Conservation (phyloP, 2,113 vertebrate genomes). For the Erythrocercus mccallii region DNA sequence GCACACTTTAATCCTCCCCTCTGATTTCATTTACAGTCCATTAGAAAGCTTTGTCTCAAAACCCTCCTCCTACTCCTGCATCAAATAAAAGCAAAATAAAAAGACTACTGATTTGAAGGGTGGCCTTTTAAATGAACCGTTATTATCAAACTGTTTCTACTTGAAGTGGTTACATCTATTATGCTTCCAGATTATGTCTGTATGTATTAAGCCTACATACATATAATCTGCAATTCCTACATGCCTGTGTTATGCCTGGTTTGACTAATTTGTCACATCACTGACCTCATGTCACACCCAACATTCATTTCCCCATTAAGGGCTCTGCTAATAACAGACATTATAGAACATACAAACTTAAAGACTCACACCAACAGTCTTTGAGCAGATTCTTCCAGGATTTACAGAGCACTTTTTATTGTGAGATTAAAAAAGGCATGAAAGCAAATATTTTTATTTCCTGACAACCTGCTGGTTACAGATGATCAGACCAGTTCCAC, state of each 20-base stretch:
- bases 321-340: neutral
- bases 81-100: neutral
- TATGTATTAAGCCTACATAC: neutral
- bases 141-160: neutral
- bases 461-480: neutral
- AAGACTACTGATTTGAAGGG: neutral
- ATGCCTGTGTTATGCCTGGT: neutral
- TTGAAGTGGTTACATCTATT: neutral
- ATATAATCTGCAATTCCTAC: neutral
- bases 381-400: neutral
- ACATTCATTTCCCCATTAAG: neutral
- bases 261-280: neutral
- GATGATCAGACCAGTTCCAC: neutral
- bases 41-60: neutral
- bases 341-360: neutral
- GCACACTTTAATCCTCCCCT: neutral
- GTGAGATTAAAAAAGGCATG: neutral
- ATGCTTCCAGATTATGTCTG: neutral
- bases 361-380: neutral
- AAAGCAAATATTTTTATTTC: neutral
- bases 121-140: neutral
- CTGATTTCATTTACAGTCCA: neutral
- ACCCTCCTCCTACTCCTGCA: neutral
- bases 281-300: neutral
- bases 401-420: neutral